Evolutionary conservation across 2,888 invertebrate species (phyloP), one percentile per base, ranked within the genome.

Genomic region (Homarus gammarus): DNA sequence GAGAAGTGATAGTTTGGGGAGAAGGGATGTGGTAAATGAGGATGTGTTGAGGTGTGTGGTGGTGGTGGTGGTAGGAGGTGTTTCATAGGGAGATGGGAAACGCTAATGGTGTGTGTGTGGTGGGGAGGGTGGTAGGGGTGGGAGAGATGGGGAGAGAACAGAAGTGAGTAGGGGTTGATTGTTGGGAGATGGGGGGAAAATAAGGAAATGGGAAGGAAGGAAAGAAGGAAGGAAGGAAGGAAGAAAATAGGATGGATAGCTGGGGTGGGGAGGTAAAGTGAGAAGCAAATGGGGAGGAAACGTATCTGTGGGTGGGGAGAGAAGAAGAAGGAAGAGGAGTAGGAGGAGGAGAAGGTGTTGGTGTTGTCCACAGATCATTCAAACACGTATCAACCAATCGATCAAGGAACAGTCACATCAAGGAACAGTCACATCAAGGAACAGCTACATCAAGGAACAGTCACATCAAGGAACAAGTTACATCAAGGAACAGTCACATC

Each of bases 51-150:
- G 22, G 79, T 36, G n/a, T n/a, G 61, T 18, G 61, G 79, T 12
- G n/a, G n/a, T n/a, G 68, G 68, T n/a, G 61, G 36, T 56, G 61
- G 79, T 33, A 61, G n/a, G 61, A n/a, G 61, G 79, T 12, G 31
- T n/a, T n/a, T n/a, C n/a, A n/a, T n/a, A n/a, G n/a, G n/a, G n/a
- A n/a, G n/a, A n/a, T n/a, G n/a, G n/a, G n/a, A n/a, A n/a, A n/a
- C n/a, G n/a, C n/a, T n/a, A n/a, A n/a, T 12, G 78, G 44, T 15
- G 18, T 31, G 51, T 10, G 31, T 49, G 27, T n/a, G 44, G 56
- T n/a, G n/a, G n/a, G n/a, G 61, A 78, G 31, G 40, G 33, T 18
- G 40, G 36, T 73, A 33, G 2, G 70, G 12, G 36, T 12, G n/a
- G 18, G 8, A 18, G 38, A 22, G n/a, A 31, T 10, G 73, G 40